These are phyloP conservation scores for Ectemnius lituratus DNA, from an alignment of 2,888 invertebrate genomes.

Conservation along the genomic window DNA sequence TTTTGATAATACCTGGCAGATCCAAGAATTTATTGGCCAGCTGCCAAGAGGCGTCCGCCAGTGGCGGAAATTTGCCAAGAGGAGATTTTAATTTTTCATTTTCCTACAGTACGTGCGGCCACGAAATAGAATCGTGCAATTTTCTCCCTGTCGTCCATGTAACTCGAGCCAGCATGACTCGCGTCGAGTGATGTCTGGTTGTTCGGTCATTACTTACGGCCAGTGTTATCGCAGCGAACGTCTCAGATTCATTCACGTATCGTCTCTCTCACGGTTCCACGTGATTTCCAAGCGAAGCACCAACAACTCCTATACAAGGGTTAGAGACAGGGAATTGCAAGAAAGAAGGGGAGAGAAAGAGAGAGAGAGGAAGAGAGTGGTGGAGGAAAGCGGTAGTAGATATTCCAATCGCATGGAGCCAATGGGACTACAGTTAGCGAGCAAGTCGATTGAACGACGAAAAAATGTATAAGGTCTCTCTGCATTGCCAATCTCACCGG, in stretches of 20 bases:
- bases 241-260: constrained; percentile 54
- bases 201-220: neutral
- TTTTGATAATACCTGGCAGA: neutral
- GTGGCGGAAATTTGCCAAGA: neutral
- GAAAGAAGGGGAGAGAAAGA: constrained; percentile 46
- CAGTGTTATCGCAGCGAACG: constrained; percentile 18
- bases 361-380: neutral
- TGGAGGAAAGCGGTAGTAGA: constrained; percentile 65
- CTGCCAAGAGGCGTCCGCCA: constrained; percentile 7
- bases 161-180: constrained; percentile 12
- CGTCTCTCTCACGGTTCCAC: constrained; percentile 42
- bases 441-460: constrained; percentile 50
- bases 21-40: constrained; percentile 14
- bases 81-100: too few relatives aligned
- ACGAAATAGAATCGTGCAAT: constrained; percentile 9
- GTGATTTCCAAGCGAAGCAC: constrained; percentile 38
- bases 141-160: neutral
- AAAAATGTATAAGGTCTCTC: constrained; percentile 40
- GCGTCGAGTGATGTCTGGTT: too few relatives aligned
- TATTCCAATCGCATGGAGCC: constrained; percentile 68
- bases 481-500: neutral
- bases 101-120: neutral
- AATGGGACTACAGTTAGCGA: constrained; percentile 60
- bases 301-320: constrained; percentile 39
- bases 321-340: constrained; percentile 30